Percentiles rank a stretch among this genome's conserved stretches.
phyloP scores from a whole-genome alignment of 2,888 invertebrate species.

The Pammene fasciana region DNA sequence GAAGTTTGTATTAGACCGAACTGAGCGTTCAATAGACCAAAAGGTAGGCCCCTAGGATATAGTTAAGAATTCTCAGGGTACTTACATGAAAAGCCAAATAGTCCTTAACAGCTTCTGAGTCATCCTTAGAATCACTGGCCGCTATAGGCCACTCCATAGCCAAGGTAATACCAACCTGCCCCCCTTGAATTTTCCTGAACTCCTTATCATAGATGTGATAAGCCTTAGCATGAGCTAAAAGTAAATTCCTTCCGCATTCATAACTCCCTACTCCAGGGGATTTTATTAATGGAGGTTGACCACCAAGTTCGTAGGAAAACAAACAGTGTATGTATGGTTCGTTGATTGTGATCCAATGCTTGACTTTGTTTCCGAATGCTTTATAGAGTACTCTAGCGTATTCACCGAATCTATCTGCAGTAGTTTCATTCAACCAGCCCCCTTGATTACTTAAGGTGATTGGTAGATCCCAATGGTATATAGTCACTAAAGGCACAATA shows the following conservation, averaged over 20 bases:
- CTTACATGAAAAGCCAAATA: conserved; percentile 47
- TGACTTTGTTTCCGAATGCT: conserved; percentile 81
- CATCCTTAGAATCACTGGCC: conserved; percentile 43
- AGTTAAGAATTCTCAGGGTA: conserved; percentile 4
- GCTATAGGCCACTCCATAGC: conserved; percentile 47
- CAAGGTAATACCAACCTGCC: conserved; percentile 53
- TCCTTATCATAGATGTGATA: conserved; percentile 81
- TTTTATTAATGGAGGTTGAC: conserved; percentile 52
- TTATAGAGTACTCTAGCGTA: conserved; percentile 69
- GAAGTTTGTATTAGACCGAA: too few species aligned
- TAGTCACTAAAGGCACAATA: conserved; percentile 74
- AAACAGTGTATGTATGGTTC: conserved; percentile 79
- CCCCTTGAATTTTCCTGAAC: conserved; percentile 73
- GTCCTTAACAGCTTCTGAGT: conserved; percentile 42
- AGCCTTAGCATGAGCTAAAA: conserved; percentile 85
- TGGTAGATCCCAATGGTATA: conserved; percentile 84
- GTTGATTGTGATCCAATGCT: conserved; percentile 86
- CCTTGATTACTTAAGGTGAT: conserved; percentile 54
- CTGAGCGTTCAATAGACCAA: too few species aligned
- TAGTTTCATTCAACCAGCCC: conserved; percentile 57
- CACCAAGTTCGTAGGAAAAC: conserved; percentile 56
- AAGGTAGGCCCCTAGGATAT: too few species aligned
- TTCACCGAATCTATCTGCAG: conserved; percentile 60
- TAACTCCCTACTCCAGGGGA: conserved; percentile 79
- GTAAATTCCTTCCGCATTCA: conserved; percentile 83